Base-by-base conservation (phyloP, 2,113 vertebrate species). In the Protomyctophum bolini region DNA sequence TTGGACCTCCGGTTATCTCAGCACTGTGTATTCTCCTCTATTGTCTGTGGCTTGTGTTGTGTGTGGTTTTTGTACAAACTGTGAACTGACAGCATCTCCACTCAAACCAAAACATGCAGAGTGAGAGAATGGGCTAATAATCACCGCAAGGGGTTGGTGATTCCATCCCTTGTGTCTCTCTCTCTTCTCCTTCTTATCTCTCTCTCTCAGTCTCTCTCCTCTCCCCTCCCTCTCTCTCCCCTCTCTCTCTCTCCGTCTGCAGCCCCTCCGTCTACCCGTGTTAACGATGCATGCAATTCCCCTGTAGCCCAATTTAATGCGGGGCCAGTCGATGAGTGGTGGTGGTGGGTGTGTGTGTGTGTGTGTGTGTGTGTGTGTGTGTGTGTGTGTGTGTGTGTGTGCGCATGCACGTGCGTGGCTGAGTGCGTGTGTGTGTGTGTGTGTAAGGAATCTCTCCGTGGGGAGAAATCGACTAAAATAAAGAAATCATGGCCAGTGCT, bases 221-320 rank as follows among this genome's bases (percentile, higher is more conserved):
- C 47, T 72, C 14, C 66, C 41, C 49, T 49, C 63, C 64, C 45
- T 64, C 58, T 68, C 63, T 45, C 55, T 55, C 54, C 49, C 41
- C 58, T 63, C 55, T 57, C 8, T 15, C 70, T n/a, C 33, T 4
- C 33, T 33, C 33, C 2, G 33, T 33, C 61, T 50, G 54, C 50
- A 68, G 69, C n/a, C 52, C 62, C 51, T 72, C 61, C 64, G 49
- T 72, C 68, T 10, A 77, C 62, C 63, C 73, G 65, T 72, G 69
- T 66, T 86, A 87, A 83, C 70, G 75, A 86, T 66, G 70, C 79
- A 75, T 73, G 74, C 79, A 79, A 86, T 86, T 81, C 83, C 82
- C 83, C 72, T 41, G 66, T 72, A 84, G 83, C 68, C 83, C 79
- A 88, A 88, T 88, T 88, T 84, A 86, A 88, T 73, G 65, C 66